These are phyloP conservation scores for Hydractinia echinata DNA, from an alignment of 30 jellyfish, hydroid and myxozoan species.

Conservation along the genomic window DNA sequence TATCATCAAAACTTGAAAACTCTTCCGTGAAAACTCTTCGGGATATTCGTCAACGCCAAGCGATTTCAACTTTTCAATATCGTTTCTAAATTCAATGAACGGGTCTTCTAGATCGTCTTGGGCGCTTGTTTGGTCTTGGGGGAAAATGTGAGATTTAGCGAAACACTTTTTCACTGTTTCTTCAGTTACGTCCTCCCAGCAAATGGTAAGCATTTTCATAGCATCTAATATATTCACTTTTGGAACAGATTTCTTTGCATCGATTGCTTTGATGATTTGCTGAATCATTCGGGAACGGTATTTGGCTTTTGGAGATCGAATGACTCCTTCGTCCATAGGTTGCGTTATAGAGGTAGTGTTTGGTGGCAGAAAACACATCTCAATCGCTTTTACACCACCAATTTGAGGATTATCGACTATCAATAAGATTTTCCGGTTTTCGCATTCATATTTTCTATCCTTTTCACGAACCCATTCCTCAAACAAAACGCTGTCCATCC, in stretches of 20 bases:
- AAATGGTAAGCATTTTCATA: conserved; percentile 10
- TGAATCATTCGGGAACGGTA: conserved; percentile 13
- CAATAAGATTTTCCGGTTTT: not conserved
- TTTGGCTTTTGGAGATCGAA: conserved; percentile 6
- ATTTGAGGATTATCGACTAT: not conserved
- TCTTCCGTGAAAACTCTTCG: too few species aligned
- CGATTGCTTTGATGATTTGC: conserved; percentile 1
- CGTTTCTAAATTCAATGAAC: conserved; percentile 32
- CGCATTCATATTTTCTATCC: conserved; percentile 12
- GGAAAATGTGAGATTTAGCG: conserved; percentile 1
- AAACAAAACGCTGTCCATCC: conserved; percentile 14
- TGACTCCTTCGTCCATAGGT: not conserved
- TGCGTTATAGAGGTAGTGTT: not conserved
- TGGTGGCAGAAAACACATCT: not conserved
- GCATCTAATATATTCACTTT: conserved; percentile 26
- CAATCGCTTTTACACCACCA: conserved; percentile 10
- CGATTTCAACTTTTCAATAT: not conserved
- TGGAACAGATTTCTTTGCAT: conserved; percentile 4
- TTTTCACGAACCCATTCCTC: conserved; percentile 11
- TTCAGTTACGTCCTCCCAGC: conserved; percentile 26
- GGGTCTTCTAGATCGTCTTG: conserved; percentile 37
- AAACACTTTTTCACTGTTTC: conserved; percentile 18
- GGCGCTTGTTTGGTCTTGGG: conserved; percentile 26
- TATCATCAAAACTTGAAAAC: too few species aligned
- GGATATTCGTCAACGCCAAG: too few species aligned